These are phyloP conservation scores for Drosophila kuntzei DNA, from an alignment of 2,888 invertebrate genomes.

Conservation along the genomic window DNA sequence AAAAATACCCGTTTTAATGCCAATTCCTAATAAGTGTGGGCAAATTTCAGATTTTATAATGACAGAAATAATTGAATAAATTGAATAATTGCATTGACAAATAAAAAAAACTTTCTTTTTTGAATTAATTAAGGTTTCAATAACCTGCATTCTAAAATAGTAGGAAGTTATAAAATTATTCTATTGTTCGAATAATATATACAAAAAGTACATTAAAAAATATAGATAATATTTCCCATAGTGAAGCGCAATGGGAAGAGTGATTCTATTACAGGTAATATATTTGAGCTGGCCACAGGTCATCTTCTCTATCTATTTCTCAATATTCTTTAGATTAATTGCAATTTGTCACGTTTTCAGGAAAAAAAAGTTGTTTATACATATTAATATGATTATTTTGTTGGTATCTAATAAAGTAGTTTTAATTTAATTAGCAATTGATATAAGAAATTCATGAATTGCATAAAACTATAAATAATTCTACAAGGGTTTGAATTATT, in stretches of 20 bases:
- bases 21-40: constrained; percentile 6
- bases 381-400: constrained; percentile 14
- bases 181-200: neutral
- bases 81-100: neutral
- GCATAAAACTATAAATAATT: neutral
- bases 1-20: constrained; percentile 19
- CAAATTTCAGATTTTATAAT: constrained; percentile 9
- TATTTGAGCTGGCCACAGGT: constrained; percentile 1
- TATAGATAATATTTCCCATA: neutral
- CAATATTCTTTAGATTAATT: constrained; percentile 9
- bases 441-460: constrained; percentile 5
- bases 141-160: neutral
- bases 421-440: constrained; percentile 8
- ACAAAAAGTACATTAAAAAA: neutral
- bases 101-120: neutral
- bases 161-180: constrained; percentile 5
- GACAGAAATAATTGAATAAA: neutral
- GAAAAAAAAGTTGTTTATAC: constrained; percentile 1
- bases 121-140: constrained; percentile 2
- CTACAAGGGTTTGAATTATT: neutral
- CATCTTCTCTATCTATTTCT: neutral
- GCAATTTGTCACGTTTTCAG: constrained; percentile 14
- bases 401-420: constrained; percentile 1
- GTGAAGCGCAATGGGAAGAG: neutral
- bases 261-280: neutral